These are phyloP conservation scores for Lophius piscatorius DNA, from an alignment of 2,113 vertebrate species.

Conservation along the genomic window DNA sequence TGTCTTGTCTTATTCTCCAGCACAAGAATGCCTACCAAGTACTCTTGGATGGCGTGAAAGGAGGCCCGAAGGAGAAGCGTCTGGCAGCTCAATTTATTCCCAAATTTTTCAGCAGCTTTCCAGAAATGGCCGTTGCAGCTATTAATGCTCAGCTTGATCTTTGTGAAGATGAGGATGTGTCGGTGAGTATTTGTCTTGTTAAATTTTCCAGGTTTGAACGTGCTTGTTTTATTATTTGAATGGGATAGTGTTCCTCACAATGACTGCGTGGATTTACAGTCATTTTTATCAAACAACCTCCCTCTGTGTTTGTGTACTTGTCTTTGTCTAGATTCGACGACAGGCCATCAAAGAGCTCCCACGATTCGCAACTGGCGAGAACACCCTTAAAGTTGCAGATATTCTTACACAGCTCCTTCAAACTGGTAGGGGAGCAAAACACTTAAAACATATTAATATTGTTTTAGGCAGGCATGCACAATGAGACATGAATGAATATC, in stretches of 20 bases:
- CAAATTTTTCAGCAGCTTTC: slow-evolving; percentile 98
- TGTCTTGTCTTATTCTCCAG: slow-evolving; percentile 67
- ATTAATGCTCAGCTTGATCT: slow-evolving; percentile 98
- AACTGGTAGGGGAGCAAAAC: slow-evolving; percentile 85
- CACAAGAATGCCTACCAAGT: slow-evolving; percentile 97
- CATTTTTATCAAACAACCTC: too few relatives aligned
- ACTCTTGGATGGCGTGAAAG: slow-evolving; percentile 94
- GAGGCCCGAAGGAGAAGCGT: slow-evolving; percentile 96
- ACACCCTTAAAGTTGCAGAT: slow-evolving; percentile 94
- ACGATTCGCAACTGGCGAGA: slow-evolving; percentile 95
- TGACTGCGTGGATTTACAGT: too few relatives aligned
- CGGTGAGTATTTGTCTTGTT: slow-evolving; percentile 81
- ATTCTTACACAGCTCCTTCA: slow-evolving; percentile 96
- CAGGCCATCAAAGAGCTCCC: slow-evolving; percentile 98
- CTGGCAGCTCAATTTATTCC: slow-evolving; percentile 98
- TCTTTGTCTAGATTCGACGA: slow-evolving; percentile 86
- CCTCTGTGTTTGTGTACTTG: background rate
- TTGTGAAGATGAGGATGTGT: slow-evolving; percentile 98
- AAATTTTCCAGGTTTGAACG: background rate
- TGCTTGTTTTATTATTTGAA: background rate
- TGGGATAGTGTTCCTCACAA: background rate
- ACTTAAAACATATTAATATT: background rate
- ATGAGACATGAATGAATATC: too few relatives aligned
- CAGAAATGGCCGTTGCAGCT: slow-evolving; percentile 93
- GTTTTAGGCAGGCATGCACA: too few relatives aligned